Evolutionary conservation across 2,113 vertebrate species (phyloP), one percentile per base, ranked within the genome.

Genomic region (Glareola pratincola): DNA sequence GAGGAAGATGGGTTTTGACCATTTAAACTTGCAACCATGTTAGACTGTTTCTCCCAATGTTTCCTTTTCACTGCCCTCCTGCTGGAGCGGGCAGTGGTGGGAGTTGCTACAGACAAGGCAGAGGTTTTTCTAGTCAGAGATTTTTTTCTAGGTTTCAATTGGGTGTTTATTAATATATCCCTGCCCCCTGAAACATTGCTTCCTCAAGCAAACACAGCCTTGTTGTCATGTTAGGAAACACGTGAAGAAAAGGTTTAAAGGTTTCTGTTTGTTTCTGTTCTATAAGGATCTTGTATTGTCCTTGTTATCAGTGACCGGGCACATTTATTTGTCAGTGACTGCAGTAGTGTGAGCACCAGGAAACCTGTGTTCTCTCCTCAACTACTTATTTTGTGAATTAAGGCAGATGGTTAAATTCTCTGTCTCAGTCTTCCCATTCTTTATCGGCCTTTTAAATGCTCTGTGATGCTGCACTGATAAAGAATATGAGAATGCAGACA

Each of bases 1-100:
- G 18, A 4, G 22, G n/a, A 66, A 26, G 26, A 7, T 26, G 2
- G 0, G 0, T 57, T 85, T 83, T 91, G 41, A 34, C 34, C 10
- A 16, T 68, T 56, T 64, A 41, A 91, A 89, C 21, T 79, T 1
- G 1, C 27, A 88, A 4, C 57, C 22, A 1, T 48, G 11, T 80
- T 34, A 64, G 27, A 37, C 30, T 37, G 5, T 69, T 77, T 53
- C 26, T 59, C 67, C 32, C 18, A 14, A 50, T 45, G 2, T 89
- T 92, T 75, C 48, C 27, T 50, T 34, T 60, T 62, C 26, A 24
- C 24, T 36, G 48, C 18, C 13, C 16, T 76, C 13, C 16, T 47
- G 36, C 26, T 74, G 68, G 50, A 77, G 50, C 19, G 87, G 43
- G n/a, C 64, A 18, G 24, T 27, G 41, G 16, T 74, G 48, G 27